Evolutionary conservation across 2,888 invertebrate genomes (phyloP), one percentile per base, ranked within the genome.

Genomic region (Emmelina monodactyla): DNA sequence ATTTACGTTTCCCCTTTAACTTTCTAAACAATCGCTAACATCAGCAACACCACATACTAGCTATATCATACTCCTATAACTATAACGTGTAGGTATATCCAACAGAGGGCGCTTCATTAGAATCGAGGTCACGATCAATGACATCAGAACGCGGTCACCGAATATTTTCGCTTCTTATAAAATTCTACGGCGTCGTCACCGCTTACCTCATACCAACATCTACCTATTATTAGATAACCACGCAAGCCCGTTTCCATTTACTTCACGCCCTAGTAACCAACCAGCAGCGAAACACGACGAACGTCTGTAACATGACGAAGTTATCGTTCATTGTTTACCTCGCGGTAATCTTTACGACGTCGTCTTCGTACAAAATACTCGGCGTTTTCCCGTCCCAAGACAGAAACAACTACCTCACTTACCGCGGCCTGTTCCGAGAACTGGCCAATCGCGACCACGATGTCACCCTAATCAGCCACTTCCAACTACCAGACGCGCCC

Each of bases 351-450:
- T 51, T 69, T 45, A 44, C 68, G 38, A 52, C 58, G 14, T 52
- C 57, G 19, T 53, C 65, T 47, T 54, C 68, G 48, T 80, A 80
- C 58, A 75, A 61, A 58, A 82, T 83, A 47, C 68, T 82, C 42
- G 82, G 81, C 7, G 62, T 83, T 51, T 82, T 83, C 51, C 82
- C 83, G 10, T 82, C 82, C 4, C 49, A 69, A 40, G 78, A 78
- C 36, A 70, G 72, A 35, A 82, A 75, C 47, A 82, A 83, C 58
- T 73, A 82, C 50, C 50, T 73, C 33, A 78, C 82, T 28, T 82
- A 82, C 49, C 73, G 81, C 38, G 62, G 63, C 15, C 55, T 84
- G 32, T 65, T 84, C 42, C 68, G 71, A 31, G 82, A 79, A 45
- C 57, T 84, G 29, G 80, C 80, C 10, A 67, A 62, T 46, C 62